These are phyloP conservation scores for Damaliscus lunatus DNA, from an alignment of 2,113 vertebrate species.

Conservation along the genomic window DNA sequence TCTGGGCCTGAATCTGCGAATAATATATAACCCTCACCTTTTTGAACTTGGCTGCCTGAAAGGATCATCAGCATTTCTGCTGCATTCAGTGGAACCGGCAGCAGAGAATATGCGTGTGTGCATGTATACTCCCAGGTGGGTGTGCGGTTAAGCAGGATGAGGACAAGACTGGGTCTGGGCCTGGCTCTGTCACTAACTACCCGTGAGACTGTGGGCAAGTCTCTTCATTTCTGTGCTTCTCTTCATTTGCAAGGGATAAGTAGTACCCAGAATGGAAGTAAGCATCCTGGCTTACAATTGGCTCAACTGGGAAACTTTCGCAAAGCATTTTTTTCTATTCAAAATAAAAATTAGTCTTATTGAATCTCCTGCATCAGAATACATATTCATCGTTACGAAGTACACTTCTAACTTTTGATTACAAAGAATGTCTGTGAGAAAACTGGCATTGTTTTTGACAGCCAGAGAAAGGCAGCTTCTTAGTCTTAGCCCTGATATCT, in stretches of 20 bases:
- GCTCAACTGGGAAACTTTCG: not conserved
- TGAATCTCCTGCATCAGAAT: not conserved
- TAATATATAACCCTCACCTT: not conserved
- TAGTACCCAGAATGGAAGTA: not conserved
- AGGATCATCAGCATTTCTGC: not conserved
- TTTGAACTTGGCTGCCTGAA: not conserved
- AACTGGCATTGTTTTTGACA: not conserved
- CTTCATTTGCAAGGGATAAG: not conserved
- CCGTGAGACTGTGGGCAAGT: not conserved
- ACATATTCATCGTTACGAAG: not conserved
- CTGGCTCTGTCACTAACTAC: not conserved
- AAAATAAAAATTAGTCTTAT: conserved; percentile 23
- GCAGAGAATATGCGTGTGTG: not conserved
- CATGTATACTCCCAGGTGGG: too few relatives aligned
- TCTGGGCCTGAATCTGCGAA: not conserved
- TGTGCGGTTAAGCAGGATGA: not conserved
- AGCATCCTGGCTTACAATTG: not conserved
- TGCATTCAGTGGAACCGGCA: not conserved
- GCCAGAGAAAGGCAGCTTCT: not conserved
- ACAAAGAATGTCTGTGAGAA: not conserved
- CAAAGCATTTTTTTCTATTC: not conserved
- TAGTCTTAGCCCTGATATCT: not conserved
- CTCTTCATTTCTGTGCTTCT: not conserved
- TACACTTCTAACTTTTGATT: not conserved
- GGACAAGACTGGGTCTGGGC: not conserved